Evolutionary conservation across 2,888 invertebrate genomes (phyloP), one percentile per base, ranked within the genome.

Genomic region (Agapostemon virescens): DNA sequence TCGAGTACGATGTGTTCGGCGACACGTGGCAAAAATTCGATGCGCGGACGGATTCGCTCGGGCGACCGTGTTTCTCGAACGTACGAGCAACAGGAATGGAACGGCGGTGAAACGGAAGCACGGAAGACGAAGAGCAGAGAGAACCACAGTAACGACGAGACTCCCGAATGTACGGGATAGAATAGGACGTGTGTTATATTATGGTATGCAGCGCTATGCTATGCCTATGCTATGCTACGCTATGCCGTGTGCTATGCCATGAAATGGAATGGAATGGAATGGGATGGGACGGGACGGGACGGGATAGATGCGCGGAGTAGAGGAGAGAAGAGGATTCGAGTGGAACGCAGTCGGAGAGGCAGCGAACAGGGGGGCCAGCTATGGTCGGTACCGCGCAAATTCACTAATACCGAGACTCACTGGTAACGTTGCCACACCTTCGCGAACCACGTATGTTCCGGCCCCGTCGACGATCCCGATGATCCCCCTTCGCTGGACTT

Each of bases 21-120:
- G 82, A 82, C 82, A 82, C 82, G 82, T 82, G 82, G 82, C 82
- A 82, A 81, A 82, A 82, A 81, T 81, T 61, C 73, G 77, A 81
- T 69, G 61, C 69, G 76, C 76, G 38, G 9, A 42, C 61, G 17
- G 72, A 26, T 55, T 55, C 74, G 64, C 69, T 79, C 75, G 67
- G 67, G 20, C 23, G 45, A 58, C 45, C 66, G 64, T 38, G 42
- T 36, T 63, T 36, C 36, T 13, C 36, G 38, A 15, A 17, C 23
- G 26, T 52, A 61, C 23, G 20, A 49, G 7, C n/a, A 26, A 77
- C 55, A 15, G 45, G 63, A 58, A 64, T n/a, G 64, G 52, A 20
- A 33, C 15, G 30, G 30, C 23, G 36, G 15, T 7, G 15, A 23
- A 5, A 49, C 26, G 15, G 2, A 6, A 30, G 20, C 58, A 61